A percentile compares a stretch with the other conserved stretches of the same genome.
Conservation (phyloP, 2,113 vertebrate species). For the Solea solea region DNA sequence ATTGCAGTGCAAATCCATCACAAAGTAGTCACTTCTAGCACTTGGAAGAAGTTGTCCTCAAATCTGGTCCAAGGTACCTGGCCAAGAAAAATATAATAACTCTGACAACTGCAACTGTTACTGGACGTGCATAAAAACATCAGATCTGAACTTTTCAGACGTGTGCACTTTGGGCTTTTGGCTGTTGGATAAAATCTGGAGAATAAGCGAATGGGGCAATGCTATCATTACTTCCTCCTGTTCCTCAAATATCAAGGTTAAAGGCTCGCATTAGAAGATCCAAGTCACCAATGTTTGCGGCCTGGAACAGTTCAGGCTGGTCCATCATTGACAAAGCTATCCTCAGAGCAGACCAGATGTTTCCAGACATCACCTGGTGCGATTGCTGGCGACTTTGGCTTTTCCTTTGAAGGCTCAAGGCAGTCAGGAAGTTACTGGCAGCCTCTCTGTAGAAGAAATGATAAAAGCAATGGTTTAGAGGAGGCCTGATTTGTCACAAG, state of each 20-base stretch:
- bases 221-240: conserved; percentile 8
- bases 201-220: conserved; percentile 10
- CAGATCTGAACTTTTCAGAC: conserved; percentile 28
- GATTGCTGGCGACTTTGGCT: conserved; percentile 93
- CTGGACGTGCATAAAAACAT: conserved; percentile 52
- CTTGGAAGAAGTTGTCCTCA: conserved; percentile 63
- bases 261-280: conserved; percentile 96
- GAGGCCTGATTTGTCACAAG: not conserved
- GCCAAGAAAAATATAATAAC: conserved; percentile 40
- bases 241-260: conserved; percentile 89
- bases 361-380: conserved; percentile 94
- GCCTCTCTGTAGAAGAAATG: conserved; percentile 86
- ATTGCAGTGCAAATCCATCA: conserved; percentile 78
- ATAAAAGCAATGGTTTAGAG: not conserved
- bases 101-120: conserved; percentile 39
- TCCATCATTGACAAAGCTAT: conserved; percentile 98
- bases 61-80: conserved; percentile 70
- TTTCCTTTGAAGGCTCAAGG: conserved; percentile 95
- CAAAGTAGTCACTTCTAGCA: conserved; percentile 62
- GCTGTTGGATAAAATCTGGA: conserved; percentile 50
- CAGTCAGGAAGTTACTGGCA: conserved; percentile 97
- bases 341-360: conserved; percentile 96
- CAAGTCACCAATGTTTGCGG: conserved; percentile 95
- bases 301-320: conserved; percentile 97
- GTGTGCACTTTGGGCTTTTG: conserved; percentile 78